Base-by-base conservation (phyloP, 2,113 vertebrate genomes). In the Phyllostomus hastatus region DNA sequence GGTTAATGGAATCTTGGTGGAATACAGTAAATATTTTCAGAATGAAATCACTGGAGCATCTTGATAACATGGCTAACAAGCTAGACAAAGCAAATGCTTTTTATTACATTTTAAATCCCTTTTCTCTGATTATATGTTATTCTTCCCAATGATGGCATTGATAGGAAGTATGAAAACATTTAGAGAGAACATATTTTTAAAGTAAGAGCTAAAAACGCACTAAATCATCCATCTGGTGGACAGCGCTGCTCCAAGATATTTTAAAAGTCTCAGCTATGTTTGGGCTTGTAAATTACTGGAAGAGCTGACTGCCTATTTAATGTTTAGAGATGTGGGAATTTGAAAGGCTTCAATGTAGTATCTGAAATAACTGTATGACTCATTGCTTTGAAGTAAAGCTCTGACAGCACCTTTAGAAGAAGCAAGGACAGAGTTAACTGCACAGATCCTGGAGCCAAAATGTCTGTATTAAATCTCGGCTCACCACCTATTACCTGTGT, bases 111-210 rank as follows among this genome's bases (percentile, higher is more conserved):
- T 70, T 38, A 28, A n/a, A 16, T 72, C 15, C n/a, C 84, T 46
- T 90, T 24, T 78, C 67, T 92, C 75, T 35, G 26, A 54, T 92
- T 85, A 80, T 41, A 26, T 79, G 31, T 67, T 88, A 43, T 54
- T 86, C n/a, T 17, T 95, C 52, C 31, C 31, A 80, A 28, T 11
- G 52, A 86, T 26, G 31, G 54, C 73, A 79, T 12, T 33, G 22
- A 70, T 26, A 81, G 43, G 26, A 90, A 88, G 41, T 85, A 52
- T 64, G 86, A 61, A 96, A 95, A 88, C 10, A 94, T 75, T 76
- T 66, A 88, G 38, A 78, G 28, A 88, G 85, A 95, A 92, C n/a
- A 69, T 28, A 69, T 59, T 82, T 84, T 95, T 96, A n/a, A 90
- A 79, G 66, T 73, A 67, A 94, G 76, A 95, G 59, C 31, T 76